Conservation (phyloP, 2,888 invertebrate genomes). For the Drosophila robusta region DNA sequence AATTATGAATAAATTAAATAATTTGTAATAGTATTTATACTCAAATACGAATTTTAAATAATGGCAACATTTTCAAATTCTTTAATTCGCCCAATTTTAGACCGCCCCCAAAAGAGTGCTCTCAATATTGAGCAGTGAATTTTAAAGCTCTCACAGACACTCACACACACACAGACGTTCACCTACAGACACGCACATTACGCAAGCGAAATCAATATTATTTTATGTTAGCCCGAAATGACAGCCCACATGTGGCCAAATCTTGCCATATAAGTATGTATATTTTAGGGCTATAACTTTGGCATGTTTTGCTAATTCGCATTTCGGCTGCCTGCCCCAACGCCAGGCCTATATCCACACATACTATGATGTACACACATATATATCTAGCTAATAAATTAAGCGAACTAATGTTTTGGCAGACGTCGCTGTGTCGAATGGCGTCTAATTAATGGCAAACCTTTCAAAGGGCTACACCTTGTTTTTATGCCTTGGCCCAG, state of each 20-base stretch:
- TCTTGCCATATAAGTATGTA: slow-evolving; percentile 3
- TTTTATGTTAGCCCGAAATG: slow-evolving; percentile 25
- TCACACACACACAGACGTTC: slow-evolving; percentile 2
- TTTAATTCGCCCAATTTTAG: background rate
- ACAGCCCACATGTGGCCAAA: slow-evolving; percentile 35
- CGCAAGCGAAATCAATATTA: slow-evolving; percentile 52
- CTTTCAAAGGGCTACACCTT: slow-evolving; percentile 78
- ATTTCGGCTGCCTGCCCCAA: slow-evolving; percentile 16
- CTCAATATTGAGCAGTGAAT: slow-evolving; percentile 14
- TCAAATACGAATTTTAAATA: too few relatives aligned
- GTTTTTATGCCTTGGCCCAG: slow-evolving; percentile 45
- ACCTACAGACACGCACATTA: slow-evolving; percentile 8
- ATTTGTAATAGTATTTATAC: too few relatives aligned
- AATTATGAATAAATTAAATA: too few relatives aligned
- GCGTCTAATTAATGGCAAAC: slow-evolving; percentile 77
- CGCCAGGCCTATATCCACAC: background rate
- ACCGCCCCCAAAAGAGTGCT: background rate
- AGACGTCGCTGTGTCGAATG: slow-evolving; percentile 56
- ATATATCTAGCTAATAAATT: slow-evolving; percentile 67
- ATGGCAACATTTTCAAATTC: too few relatives aligned
- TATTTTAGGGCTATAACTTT: slow-evolving; percentile 3
- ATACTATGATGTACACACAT: background rate
- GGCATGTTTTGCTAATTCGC: slow-evolving; percentile 39
- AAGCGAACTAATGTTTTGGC: slow-evolving; percentile 74
- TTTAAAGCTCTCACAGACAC: slow-evolving; percentile 27